Evolutionary conservation across 1,140 invertebrate species (phyloP), one percentile per base, ranked within the genome.

Genomic region (Drosophila malerkotliana): DNA sequence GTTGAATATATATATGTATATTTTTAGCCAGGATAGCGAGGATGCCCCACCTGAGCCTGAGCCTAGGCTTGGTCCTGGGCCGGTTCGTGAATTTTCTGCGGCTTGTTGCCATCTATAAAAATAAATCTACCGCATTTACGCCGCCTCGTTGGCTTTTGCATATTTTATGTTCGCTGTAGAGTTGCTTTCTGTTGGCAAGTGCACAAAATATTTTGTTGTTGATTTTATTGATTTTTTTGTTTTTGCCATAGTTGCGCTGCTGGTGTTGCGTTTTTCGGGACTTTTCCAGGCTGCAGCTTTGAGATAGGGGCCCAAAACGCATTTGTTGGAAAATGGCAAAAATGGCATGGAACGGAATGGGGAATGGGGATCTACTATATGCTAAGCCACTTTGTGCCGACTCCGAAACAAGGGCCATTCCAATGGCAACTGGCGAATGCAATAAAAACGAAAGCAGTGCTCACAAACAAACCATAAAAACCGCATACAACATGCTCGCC

Each of bases 101-200:
- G 54, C 61, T 59, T 58, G 71, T 68, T 77, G 73, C 41, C 72
- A 72, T 81, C 62, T 67, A 87, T 87, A 88, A 87, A 88, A 82
- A 87, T 88, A 87, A 87, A 87, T 88, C 82, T 79, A 73, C 66
- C 74, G 83, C 82, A 87, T 87, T 87, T 87, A 82, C 82, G 79
- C 82, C 71, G 78, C 69, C 60, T 82, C 69, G 78, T 79, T 79
- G 78, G 58, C 49, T 88, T 88, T 82, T 88, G 74, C 78, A 87
- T 87, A 87, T 87, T 87, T 87, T 88, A 87, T 87, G 67, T 62
- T 75, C 34, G 49, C 48, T 68, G 66, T 68, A 68, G 64, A 67
- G 64, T 60, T 67, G 82, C 41, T 51, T 79, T 73, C 76, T 67
- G 48, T 56, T 41, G 47, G 58, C 58, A 61, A 30, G 64, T 68